phyloP scores from a whole-genome alignment of 2,888 invertebrate genomes.

The Agriopis leucophaearia region DNA sequence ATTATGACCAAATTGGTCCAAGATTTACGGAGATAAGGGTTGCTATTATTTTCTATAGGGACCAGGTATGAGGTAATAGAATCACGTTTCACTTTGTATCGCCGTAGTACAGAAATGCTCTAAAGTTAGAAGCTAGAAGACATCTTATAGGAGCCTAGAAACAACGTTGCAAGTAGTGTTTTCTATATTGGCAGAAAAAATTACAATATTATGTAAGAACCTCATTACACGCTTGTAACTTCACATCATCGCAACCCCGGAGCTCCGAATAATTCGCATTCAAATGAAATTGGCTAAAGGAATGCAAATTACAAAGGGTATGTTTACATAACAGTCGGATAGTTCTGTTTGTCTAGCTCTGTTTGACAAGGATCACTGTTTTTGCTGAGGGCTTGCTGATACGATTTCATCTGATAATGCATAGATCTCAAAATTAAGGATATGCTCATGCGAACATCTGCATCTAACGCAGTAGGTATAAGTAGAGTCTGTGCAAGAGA shows the following conservation, averaged over 20 bases:
- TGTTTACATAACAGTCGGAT: slow-evolving; percentile 24
- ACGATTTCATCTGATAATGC: slow-evolving; percentile 7
- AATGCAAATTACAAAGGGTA: slow-evolving; percentile 31
- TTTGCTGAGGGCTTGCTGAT: slow-evolving; percentile 16
- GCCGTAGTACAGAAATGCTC: too few relatives aligned
- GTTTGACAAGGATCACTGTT: slow-evolving; percentile 28
- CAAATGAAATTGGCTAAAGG: slow-evolving; percentile 23
- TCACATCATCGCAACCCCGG: slow-evolving; percentile 9
- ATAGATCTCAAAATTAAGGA: too few relatives aligned
- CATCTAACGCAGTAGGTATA: not conserved
- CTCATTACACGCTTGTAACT: slow-evolving; percentile 9
- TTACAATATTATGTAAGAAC: not conserved
- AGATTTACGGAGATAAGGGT: too few relatives aligned
- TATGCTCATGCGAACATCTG: too few relatives aligned
- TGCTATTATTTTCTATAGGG: too few relatives aligned
- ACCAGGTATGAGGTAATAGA: too few relatives aligned
- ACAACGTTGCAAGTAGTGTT: too few relatives aligned
- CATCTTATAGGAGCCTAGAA: too few relatives aligned
- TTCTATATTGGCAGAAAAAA: not conserved
- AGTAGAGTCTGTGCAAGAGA: not conserved
- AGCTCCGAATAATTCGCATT: slow-evolving; percentile 15
- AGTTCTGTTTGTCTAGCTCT: slow-evolving; percentile 21
- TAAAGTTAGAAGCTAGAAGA: too few relatives aligned
- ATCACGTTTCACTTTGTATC: too few relatives aligned
- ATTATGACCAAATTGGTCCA: too few relatives aligned